These are phyloP conservation scores for Harpalus rufipes DNA, from an alignment of 2,888 invertebrate genomes.

Conservation along the genomic window DNA sequence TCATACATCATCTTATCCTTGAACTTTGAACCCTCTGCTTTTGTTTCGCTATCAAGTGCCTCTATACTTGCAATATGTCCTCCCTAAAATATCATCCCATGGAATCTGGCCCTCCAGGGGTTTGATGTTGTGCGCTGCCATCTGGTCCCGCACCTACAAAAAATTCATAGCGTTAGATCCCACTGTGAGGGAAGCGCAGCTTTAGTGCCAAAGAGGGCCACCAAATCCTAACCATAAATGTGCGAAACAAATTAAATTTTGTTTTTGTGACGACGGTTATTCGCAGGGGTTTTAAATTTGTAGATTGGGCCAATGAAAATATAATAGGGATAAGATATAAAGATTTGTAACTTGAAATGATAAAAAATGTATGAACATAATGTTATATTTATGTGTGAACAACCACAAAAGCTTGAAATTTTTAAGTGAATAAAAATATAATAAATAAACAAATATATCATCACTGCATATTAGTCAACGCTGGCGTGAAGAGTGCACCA, in stretches of 20 bases:
- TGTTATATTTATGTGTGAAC: too few relatives aligned
- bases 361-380: background rate
- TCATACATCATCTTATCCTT: background rate
- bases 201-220: background rate
- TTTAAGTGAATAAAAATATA: too few relatives aligned
- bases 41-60: constrained; percentile 69
- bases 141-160: constrained; percentile 79
- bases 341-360: background rate
- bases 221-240: constrained; percentile 43
- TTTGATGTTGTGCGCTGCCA: constrained; percentile 79
- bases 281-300: constrained; percentile 26
- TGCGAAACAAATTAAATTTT: background rate
- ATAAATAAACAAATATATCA: too few relatives aligned
- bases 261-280: constrained; percentile 16
- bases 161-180: constrained; percentile 26
- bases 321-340: background rate
- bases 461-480: too few relatives aligned
- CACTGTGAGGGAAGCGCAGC: background rate
- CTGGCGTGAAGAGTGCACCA: too few relatives aligned
- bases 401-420: too few relatives aligned
- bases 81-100: constrained; percentile 80
- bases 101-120: constrained; percentile 81
- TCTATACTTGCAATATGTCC: constrained; percentile 80
- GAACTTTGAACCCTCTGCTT: background rate
- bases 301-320: constrained; percentile 11